phyloP scores from a whole-genome alignment of 2,888 invertebrate genomes.

The Halictus quadricinctus region DNA sequence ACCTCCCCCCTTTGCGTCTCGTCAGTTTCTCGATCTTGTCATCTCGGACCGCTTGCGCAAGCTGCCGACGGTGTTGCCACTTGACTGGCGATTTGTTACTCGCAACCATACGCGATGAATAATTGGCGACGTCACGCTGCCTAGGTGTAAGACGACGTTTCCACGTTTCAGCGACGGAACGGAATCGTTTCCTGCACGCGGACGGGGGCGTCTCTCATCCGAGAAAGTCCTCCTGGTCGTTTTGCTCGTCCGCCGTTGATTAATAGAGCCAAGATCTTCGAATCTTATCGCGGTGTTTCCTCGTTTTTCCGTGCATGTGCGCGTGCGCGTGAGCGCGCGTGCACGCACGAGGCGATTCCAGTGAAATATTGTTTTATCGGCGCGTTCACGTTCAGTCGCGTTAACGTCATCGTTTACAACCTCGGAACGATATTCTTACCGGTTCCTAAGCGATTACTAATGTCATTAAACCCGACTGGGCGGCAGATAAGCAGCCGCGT shows the following conservation, averaged over 20 bases:
- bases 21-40: constrained; percentile 34
- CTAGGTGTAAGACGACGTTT: constrained; percentile 71
- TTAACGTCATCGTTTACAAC: neutral
- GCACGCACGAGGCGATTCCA: neutral
- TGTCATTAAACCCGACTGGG: constrained; percentile 48
- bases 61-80: constrained; percentile 78
- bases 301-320: neutral
- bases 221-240: neutral
- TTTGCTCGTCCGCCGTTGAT: constrained; percentile 8
- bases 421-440: constrained; percentile 10
- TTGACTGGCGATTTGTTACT: constrained; percentile 82
- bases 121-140: constrained; percentile 75
- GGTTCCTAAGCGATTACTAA: constrained; percentile 33
- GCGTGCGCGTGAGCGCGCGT: neutral
- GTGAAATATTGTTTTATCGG: constrained; percentile 20
- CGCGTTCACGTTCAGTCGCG: neutral
- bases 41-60: constrained; percentile 66
- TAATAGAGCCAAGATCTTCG: neutral
- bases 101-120: constrained; percentile 80
- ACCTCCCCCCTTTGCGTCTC: neutral
- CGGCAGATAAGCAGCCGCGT: constrained; percentile 33
- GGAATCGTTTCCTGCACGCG: constrained; percentile 69
- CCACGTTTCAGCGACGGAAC: constrained; percentile 69
- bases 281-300: constrained; percentile 23
- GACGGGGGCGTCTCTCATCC: constrained; percentile 50